These are phyloP conservation scores for Samia ricini DNA, from an alignment of 1,140 invertebrate species.

Conservation along the genomic window DNA sequence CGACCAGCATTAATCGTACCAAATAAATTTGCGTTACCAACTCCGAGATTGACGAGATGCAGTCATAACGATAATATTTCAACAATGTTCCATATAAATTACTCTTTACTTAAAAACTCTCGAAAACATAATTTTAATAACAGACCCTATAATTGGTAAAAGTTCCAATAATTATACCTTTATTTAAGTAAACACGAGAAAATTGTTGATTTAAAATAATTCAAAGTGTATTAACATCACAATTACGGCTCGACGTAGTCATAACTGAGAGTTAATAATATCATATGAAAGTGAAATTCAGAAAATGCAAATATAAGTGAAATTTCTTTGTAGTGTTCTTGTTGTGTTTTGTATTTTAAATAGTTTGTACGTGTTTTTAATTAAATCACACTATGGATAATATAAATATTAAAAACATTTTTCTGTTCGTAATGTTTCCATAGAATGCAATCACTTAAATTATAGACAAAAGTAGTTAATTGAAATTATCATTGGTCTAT, in stretches of 20 bases:
- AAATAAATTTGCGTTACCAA: too few relatives aligned
- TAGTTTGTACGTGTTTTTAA: not conserved
- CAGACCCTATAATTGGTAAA: not conserved
- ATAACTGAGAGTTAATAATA: not conserved
- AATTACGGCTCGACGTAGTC: not conserved
- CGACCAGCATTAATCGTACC: too few relatives aligned
- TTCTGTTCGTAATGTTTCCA: too few relatives aligned
- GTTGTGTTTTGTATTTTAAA: not conserved
- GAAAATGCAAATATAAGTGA: conserved; percentile 38
- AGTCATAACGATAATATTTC: too few relatives aligned
- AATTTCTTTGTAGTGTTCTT: conserved; percentile 22
- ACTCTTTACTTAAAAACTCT: too few relatives aligned
- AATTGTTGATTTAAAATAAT: not conserved
- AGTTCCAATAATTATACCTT: not conserved
- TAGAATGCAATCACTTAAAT: too few relatives aligned
- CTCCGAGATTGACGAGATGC: too few relatives aligned
- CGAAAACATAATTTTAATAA: not conserved
- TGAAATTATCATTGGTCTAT: too few relatives aligned
- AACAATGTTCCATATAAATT: not conserved
- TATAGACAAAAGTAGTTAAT: too few relatives aligned
- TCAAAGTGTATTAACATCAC: not conserved
- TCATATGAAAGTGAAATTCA: conserved; percentile 29
- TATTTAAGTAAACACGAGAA: not conserved
- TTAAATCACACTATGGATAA: not conserved
- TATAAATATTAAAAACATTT: not conserved